Percentiles rank a stretch among this genome's conserved stretches.
These are phyloP conservation scores for Rhinopomastus cyanomelas DNA, from an alignment of 2,113 vertebrate species.

Conservation along the genomic window DNA sequence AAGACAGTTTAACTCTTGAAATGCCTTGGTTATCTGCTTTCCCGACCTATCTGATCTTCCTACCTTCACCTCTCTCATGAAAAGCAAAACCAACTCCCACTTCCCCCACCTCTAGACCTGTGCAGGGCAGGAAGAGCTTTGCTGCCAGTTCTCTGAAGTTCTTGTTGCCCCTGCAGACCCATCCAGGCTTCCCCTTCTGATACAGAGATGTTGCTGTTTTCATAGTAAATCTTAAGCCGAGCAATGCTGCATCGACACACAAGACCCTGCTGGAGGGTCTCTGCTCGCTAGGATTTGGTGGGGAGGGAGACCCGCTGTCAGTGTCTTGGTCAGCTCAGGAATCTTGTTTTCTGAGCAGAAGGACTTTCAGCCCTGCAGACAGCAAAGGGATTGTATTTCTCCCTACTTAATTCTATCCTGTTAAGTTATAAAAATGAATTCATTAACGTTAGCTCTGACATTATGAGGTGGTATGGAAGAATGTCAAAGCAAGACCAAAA, in stretches of 20 bases:
- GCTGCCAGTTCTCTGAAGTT: neutral
- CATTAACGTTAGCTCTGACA: neutral
- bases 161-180: neutral
- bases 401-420: neutral
- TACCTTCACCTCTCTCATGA: neutral
- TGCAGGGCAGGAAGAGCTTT: neutral
- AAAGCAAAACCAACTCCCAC: neutral
- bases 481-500: neutral
- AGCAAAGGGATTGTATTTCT: neutral
- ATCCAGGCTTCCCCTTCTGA: neutral
- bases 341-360: neutral
- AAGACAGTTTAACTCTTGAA: conserved; percentile 31
- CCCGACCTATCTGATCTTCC: conserved; percentile 8
- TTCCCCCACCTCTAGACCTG: neutral
- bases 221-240: neutral
- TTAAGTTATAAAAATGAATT: neutral
- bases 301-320: neutral
- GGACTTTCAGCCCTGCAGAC: neutral
- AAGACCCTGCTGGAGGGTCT: neutral
- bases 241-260: neutral
- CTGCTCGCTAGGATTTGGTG: neutral
- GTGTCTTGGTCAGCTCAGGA: neutral
- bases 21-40: conserved; percentile 47
- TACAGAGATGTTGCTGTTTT: neutral
- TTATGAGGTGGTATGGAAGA: neutral